These are phyloP conservation scores for Platanista minor DNA, from an alignment of 2,113 vertebrate genomes.

Conservation along the genomic window DNA sequence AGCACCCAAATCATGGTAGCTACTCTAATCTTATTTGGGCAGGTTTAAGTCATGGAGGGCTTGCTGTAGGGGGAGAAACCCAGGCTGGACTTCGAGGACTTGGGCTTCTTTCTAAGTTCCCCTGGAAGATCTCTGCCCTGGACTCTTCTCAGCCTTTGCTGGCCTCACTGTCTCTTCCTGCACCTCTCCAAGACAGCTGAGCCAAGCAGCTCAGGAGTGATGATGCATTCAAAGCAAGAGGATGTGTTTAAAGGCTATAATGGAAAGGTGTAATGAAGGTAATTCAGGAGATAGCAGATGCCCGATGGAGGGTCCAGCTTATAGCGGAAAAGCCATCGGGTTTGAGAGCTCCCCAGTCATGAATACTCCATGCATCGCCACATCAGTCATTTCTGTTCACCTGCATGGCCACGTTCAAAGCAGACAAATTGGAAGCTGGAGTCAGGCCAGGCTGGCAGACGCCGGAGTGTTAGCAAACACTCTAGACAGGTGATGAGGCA, in stretches of 20 bases:
- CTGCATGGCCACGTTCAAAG: rapidly evolving
- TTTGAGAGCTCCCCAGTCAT: too few species aligned
- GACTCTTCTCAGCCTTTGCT: rapidly evolving
- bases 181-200: rapidly evolving
- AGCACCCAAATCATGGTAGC: background rate
- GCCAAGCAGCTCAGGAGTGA: background rate
- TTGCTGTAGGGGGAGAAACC: background rate
- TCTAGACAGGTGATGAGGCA: rapidly evolving
- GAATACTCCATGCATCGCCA: rapidly evolving
- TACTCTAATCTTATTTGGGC: background rate
- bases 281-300: background rate
- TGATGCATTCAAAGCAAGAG: rapidly evolving
- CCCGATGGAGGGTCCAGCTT: background rate
- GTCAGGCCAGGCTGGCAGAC: background rate
- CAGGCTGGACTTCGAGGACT: background rate
- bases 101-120: background rate
- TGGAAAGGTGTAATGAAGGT: background rate
- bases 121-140: background rate
- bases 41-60: background rate
- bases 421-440: background rate
- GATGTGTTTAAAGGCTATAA: background rate
- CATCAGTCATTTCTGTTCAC: rapidly evolving
- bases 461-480: too few species aligned
- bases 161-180: background rate
- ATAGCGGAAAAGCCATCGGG: background rate